phyloP scores from a whole-genome alignment of 2,888 invertebrate species.

The Zaprionus obscuricornis region DNA sequence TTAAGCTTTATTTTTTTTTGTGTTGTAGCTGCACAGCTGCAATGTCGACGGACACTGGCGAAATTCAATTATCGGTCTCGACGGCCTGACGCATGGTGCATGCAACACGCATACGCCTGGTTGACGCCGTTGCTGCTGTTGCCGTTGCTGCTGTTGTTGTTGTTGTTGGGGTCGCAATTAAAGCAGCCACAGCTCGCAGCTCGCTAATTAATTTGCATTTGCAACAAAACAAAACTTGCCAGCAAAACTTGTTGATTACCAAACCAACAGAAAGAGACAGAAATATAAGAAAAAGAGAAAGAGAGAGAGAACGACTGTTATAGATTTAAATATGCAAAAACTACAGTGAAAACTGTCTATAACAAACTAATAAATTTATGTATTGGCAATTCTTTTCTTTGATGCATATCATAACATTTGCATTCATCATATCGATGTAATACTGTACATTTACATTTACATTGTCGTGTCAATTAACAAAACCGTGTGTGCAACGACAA shows the following conservation, averaged over 20 bases:
- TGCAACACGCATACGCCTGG: slow-evolving; percentile 71
- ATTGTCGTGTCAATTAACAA: slow-evolving; percentile 50
- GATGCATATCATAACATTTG: too few relatives aligned
- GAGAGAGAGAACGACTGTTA: not conserved
- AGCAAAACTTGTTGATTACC: slow-evolving; percentile 68
- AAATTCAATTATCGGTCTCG: slow-evolving; percentile 67
- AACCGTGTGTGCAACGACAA: slow-evolving; percentile 34
- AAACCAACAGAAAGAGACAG: slow-evolving; percentile 7
- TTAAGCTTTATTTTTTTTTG: too few relatives aligned
- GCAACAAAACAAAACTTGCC: slow-evolving; percentile 26
- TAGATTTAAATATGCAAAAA: too few relatives aligned
- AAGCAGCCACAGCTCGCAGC: slow-evolving; percentile 54
- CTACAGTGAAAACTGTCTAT: too few relatives aligned
- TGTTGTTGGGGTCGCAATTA: slow-evolving; percentile 58
- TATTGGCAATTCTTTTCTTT: too few relatives aligned
- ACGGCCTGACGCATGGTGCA: slow-evolving; percentile 24
- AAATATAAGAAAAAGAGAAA: not conserved
- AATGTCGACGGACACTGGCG: slow-evolving; percentile 26
- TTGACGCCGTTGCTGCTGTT: slow-evolving; percentile 28
- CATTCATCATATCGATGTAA: too few relatives aligned
- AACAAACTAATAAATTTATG: too few relatives aligned
- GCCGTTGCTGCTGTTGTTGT: not conserved
- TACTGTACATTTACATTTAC: not conserved
- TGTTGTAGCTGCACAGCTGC: too few relatives aligned
- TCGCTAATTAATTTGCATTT: slow-evolving; percentile 76